These are phyloP conservation scores for Lampris incognitus DNA, from an alignment of 2,113 vertebrate genomes.

Conservation along the genomic window DNA sequence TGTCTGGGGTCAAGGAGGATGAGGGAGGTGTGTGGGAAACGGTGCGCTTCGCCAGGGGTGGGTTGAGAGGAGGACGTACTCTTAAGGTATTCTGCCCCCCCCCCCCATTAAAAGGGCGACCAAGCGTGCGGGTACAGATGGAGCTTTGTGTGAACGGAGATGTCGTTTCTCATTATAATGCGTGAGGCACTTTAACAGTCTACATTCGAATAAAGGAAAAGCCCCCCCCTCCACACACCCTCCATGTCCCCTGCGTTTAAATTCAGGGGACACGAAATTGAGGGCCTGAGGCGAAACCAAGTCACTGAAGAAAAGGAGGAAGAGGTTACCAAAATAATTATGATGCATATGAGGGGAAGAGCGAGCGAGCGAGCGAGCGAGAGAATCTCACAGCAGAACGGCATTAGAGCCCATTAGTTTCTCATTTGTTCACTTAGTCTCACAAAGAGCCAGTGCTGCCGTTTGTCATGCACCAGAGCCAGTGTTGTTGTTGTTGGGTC, in stretches of 20 bases:
- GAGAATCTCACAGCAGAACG: slow-evolving; percentile 33
- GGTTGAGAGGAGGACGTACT: slow-evolving; percentile 21
- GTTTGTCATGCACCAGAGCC: slow-evolving; percentile 31
- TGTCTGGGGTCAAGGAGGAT: slow-evolving; percentile 42
- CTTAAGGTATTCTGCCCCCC: slow-evolving; percentile 40
- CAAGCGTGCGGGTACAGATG: slow-evolving; percentile 52
- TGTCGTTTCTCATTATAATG: slow-evolving; percentile 73
- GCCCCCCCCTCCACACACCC: slow-evolving; percentile 33
- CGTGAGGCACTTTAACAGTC: slow-evolving; percentile 66
- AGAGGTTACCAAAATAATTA: slow-evolving; percentile 17
- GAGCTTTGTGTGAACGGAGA: slow-evolving; percentile 69
- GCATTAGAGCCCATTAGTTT: slow-evolving; percentile 54
- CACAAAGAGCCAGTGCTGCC: slow-evolving; percentile 42
- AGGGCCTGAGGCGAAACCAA: slow-evolving; percentile 39
- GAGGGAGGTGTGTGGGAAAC: slow-evolving; percentile 67
- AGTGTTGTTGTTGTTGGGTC: slow-evolving; percentile 4
- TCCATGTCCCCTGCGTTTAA: background rate
- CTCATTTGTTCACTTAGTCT: slow-evolving; percentile 57
- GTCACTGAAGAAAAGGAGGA: slow-evolving; percentile 31
- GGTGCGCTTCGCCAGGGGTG: background rate
- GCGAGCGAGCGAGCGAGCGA: slow-evolving; percentile 35
- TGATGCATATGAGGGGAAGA: background rate
- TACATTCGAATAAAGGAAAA: slow-evolving; percentile 54
- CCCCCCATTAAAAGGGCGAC: slow-evolving; percentile 19
- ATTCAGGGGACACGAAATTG: slow-evolving; percentile 33